phyloP scores from a whole-genome alignment of 2,113 vertebrate species.

The Tachuris rubrigastra region DNA sequence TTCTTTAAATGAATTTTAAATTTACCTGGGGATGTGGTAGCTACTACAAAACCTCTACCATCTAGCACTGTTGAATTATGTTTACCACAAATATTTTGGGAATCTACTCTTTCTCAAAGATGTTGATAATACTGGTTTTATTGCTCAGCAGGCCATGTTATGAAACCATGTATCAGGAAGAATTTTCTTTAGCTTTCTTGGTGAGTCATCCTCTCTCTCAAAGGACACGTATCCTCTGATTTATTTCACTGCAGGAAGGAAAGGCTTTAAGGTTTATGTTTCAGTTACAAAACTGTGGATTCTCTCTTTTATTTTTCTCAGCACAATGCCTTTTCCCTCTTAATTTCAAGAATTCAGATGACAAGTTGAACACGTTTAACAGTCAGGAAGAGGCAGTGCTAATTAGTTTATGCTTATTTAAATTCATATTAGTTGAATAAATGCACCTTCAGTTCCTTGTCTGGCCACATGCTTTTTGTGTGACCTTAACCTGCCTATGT shows the following conservation, averaged over 20 bases:
- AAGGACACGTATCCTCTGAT: constrained; percentile 16
- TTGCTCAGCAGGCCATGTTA: neutral
- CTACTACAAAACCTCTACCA: neutral
- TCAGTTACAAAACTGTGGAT: neutral
- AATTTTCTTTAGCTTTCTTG: neutral
- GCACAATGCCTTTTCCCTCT: neutral
- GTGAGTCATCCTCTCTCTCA: constrained; percentile 32
- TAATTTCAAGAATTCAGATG: neutral
- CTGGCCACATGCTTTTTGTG: neutral
- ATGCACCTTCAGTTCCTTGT: neutral
- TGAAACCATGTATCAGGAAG: neutral
- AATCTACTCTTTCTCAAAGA: constrained; percentile 13
- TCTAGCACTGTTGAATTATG: neutral
- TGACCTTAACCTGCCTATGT: neutral
- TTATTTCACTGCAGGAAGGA: neutral
- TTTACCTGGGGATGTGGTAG: neutral
- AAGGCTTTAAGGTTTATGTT: neutral
- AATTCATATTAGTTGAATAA: neutral
- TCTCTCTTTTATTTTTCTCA: neutral
- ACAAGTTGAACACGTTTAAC: neutral
- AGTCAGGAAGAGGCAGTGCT: neutral
- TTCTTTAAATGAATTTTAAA: neutral
- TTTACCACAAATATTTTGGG: neutral
- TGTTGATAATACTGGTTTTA: neutral
- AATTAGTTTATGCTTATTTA: neutral